These are phyloP conservation scores for Phoxinus dragarum DNA, from an alignment of 2,797 vertebrate genomes.

Conservation along the genomic window DNA sequence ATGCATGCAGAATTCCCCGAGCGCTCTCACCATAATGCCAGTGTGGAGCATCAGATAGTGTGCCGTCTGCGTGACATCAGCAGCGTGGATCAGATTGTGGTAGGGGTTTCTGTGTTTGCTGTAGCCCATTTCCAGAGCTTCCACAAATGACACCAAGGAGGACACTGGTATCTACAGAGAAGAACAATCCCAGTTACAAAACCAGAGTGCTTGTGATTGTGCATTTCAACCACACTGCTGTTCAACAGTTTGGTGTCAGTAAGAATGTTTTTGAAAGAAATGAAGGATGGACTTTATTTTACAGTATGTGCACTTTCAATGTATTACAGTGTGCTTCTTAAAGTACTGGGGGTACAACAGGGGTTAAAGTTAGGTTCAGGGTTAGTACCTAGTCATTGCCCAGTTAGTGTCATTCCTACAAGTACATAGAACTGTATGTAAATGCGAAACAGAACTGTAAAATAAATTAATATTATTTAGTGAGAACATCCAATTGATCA, in stretches of 20 bases:
- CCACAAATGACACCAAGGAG: constrained; percentile 86
- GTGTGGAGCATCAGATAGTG: constrained; percentile 98
- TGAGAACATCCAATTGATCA: background rate
- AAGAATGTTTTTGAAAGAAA: background rate
- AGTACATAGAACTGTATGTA: background rate
- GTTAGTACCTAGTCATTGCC: too few relatives aligned
- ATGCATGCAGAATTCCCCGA: constrained; percentile 7
- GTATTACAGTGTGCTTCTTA: too few relatives aligned
- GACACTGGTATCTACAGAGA: constrained; percentile 88
- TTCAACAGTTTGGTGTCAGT: background rate
- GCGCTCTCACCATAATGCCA: constrained; percentile 90
- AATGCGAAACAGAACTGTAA: background rate
- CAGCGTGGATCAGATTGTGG: constrained; percentile 96
- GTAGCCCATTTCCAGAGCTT: constrained; percentile 92
- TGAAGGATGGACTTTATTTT: background rate
- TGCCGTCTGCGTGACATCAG: constrained; percentile 96
- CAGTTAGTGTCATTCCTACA: too few relatives aligned
- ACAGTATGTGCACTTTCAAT: background rate
- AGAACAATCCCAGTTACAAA: background rate
- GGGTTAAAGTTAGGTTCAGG: too few relatives aligned
- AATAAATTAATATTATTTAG: background rate
- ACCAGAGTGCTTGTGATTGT: background rate
- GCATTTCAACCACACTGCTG: background rate
- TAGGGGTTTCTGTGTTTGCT: constrained; percentile 98
- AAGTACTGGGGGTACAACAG: too few relatives aligned